Evolutionary conservation across 2,888 invertebrate species (phyloP).

Genomic region (Pollenia griseotomentosa): DNA sequence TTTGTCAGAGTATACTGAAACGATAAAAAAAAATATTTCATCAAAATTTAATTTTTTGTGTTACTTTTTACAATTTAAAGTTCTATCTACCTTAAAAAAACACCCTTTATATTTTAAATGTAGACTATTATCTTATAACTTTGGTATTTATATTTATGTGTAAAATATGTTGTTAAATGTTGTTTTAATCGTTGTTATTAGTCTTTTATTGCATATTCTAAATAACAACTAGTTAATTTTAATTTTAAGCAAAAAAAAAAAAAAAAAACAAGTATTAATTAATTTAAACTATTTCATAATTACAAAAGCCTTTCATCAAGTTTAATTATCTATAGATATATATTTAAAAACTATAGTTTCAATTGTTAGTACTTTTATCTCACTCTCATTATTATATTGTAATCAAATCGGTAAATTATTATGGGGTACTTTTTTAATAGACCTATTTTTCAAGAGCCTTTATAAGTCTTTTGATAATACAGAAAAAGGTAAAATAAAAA

Average conservation of each 20-base stretch:
- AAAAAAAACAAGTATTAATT: slow-evolving; percentile 45
- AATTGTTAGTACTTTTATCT: slow-evolving; percentile 9
- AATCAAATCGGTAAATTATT: too few relatives aligned
- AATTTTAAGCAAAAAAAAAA: slow-evolving; percentile 25
- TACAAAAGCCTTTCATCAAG: slow-evolving; percentile 55
- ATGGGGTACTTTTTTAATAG: too few relatives aligned
- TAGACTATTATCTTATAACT: slow-evolving; percentile 49
- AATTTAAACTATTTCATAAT: slow-evolving; percentile 66
- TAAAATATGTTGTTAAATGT: slow-evolving; percentile 16
- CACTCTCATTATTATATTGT: too few relatives aligned
- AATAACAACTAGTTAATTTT: slow-evolving; percentile 48
- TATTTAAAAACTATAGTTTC: too few relatives aligned
- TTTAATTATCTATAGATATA: slow-evolving; percentile 38
- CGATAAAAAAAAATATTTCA: too few relatives aligned
- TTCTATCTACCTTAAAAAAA: too few relatives aligned
- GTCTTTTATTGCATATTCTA: not conserved
- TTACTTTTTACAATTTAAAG: too few relatives aligned
- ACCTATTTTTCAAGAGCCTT: too few relatives aligned
- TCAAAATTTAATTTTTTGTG: too few relatives aligned
- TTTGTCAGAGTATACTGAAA: too few relatives aligned
- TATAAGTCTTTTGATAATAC: too few relatives aligned
- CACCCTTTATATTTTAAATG: slow-evolving; percentile 32
- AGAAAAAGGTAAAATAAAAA: too few relatives aligned
- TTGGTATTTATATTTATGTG: slow-evolving; percentile 27
- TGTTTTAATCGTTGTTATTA: slow-evolving; percentile 27